phyloP scores from a whole-genome alignment of 2,113 vertebrate genomes.

The Gambusia holbrooki region DNA sequence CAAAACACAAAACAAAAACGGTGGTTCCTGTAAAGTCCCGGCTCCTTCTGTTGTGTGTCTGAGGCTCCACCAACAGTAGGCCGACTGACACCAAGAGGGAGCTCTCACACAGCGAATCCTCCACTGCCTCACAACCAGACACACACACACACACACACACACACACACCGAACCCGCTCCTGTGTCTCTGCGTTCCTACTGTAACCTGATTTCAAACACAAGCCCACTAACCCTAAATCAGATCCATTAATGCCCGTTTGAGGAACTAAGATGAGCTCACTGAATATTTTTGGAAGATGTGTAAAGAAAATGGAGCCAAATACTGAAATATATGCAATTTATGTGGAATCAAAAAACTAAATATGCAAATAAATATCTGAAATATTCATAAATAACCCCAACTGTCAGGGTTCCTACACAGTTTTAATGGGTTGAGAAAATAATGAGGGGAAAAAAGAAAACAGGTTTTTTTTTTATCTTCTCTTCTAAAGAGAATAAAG shows the following conservation, averaged over 20 bases:
- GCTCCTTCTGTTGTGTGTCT: background rate
- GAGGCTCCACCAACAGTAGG: conserved; percentile 49
- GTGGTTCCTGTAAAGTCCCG: background rate
- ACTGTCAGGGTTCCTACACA: no score
- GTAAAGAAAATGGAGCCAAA: background rate
- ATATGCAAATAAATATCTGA: no score
- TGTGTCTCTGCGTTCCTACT: background rate
- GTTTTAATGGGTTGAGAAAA: no score
- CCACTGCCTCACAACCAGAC: conserved; percentile 19
- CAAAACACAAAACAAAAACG: no score
- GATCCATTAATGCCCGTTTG: background rate
- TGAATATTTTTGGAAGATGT: background rate
- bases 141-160: conserved; percentile 16
- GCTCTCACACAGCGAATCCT: conserved; percentile 78
- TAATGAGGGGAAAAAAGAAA: no score
- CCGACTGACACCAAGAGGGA: conserved; percentile 81
- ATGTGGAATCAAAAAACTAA: background rate
- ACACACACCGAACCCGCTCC: background rate
- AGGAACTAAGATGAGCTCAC: background rate
- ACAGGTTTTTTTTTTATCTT: background rate
- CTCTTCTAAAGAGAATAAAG: background rate
- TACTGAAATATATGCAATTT: background rate
- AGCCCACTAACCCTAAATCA: background rate
- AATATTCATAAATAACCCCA: no score
- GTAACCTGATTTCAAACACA: background rate